phyloP scores from a whole-genome alignment of 2,888 invertebrate genomes.

The Arctia plantaginis region DNA sequence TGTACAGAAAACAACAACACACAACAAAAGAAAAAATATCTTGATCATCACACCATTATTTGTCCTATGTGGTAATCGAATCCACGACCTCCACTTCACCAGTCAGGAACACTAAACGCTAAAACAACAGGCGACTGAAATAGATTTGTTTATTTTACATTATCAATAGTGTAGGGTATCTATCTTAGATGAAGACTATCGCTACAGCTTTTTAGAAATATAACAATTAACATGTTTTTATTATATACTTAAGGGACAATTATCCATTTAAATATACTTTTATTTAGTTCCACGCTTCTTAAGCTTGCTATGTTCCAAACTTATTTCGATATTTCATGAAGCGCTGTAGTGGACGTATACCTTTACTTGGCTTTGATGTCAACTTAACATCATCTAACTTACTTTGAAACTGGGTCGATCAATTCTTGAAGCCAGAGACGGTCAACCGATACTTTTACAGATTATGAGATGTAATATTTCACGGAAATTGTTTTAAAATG shows the following conservation, averaged over 20 bases:
- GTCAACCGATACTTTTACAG: slow-evolving; percentile 29
- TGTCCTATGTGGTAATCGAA: too few relatives aligned
- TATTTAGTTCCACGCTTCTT: background rate
- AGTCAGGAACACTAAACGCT: too few relatives aligned
- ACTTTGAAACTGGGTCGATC: slow-evolving; percentile 47
- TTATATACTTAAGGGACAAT: background rate
- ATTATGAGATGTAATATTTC: slow-evolving; percentile 11
- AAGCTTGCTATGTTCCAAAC: background rate
- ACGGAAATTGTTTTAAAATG: background rate
- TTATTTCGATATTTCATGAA: background rate
- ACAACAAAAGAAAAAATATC: too few relatives aligned
- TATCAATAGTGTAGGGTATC: too few relatives aligned
- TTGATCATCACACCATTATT: too few relatives aligned
- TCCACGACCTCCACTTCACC: too few relatives aligned
- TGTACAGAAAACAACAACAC: too few relatives aligned
- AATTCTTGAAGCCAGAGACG: slow-evolving; percentile 24
- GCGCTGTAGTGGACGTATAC: background rate
- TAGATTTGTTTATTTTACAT: too few relatives aligned
- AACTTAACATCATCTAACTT: slow-evolving; percentile 26
- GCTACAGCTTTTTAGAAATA: too few relatives aligned
- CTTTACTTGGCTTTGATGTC: slow-evolving; percentile 28
- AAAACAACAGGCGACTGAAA: too few relatives aligned
- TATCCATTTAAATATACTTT: too few relatives aligned
- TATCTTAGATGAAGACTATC: background rate
- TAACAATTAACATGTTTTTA: too few relatives aligned